Evolutionary conservation across 2,113 vertebrate genomes (phyloP).

Genomic region (Rhinolophus sinicus): DNA sequence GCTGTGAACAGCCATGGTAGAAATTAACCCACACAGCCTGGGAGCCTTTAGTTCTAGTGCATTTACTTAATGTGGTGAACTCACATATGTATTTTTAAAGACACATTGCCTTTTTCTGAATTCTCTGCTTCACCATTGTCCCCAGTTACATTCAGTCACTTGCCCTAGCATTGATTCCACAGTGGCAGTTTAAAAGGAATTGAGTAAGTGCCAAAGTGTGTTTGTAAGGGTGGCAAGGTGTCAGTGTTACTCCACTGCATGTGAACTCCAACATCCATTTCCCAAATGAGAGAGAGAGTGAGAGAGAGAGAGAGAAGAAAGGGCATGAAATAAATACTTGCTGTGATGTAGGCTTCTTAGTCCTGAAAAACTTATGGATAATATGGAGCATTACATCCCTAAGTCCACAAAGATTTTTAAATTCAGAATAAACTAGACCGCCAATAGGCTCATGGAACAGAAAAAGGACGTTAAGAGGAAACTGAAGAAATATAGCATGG

Average conservation of each 20-base stretch:
- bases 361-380: background rate
- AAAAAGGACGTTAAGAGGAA: background rate
- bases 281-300: background rate
- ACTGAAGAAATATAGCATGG: background rate
- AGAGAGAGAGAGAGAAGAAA: background rate
- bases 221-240: background rate
- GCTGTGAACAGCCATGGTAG: background rate
- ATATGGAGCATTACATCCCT: background rate
- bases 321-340: background rate
- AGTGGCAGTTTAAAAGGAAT: background rate
- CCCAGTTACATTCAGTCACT: background rate
- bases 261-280: background rate
- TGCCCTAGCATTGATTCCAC: background rate
- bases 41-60: background rate
- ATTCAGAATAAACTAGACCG: background rate
- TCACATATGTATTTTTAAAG: background rate
- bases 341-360: background rate
- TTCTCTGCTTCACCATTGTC: background rate
- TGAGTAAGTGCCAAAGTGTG: background rate
- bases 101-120: background rate
- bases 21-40: background rate
- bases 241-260: fast-evolving
- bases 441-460: background rate
- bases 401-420: background rate
- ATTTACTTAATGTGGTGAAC: background rate